Evolutionary conservation across 2,113 vertebrate genomes (phyloP).

Genomic region (Chaenogobius annularis): DNA sequence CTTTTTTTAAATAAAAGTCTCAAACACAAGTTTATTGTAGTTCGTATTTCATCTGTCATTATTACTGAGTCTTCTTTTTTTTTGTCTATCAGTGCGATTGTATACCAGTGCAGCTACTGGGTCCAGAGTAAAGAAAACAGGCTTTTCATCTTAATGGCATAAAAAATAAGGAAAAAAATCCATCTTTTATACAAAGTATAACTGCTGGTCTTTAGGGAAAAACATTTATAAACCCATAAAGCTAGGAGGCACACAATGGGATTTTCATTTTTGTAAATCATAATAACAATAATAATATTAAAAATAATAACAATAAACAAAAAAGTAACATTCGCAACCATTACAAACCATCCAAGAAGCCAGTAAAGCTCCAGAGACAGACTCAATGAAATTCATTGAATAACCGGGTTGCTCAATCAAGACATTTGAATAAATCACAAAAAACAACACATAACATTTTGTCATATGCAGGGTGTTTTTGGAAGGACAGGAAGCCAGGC

Average conservation of each 20-base stretch:
- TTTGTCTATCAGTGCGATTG: conserved; percentile 92
- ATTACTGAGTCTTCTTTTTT: conserved; percentile 62
- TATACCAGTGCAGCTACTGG: conserved; percentile 97
- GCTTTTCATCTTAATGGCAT: conserved; percentile 89
- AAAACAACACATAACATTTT: conserved; percentile 63
- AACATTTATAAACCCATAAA: conserved; percentile 97
- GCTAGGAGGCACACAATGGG: conserved; percentile 98
- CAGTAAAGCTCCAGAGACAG: conserved; percentile 68
- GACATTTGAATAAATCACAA: conserved; percentile 78
- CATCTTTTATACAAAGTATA: conserved; percentile 98
- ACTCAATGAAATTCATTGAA: conserved; percentile 87
- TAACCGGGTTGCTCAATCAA: conserved; percentile 83
- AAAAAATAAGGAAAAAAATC: conserved; percentile 89
- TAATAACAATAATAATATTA: conserved; percentile 60
- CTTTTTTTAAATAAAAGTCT: conserved; percentile 84
- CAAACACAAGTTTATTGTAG: conserved; percentile 88
- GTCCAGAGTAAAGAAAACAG: conserved; percentile 96
- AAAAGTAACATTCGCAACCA: conserved; percentile 80
- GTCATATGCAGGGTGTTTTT: conserved; percentile 86
- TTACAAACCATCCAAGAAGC: conserved; percentile 55
- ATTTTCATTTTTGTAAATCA: conserved; percentile 82
- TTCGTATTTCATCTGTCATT: conserved; percentile 78
- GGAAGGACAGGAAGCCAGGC: conserved; percentile 97
- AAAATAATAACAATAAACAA: conserved; percentile 67
- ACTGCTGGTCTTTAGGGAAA: conserved; percentile 95